Evolutionary conservation across 2,888 invertebrate species (phyloP).

Genomic region (Dascillus cervinus): DNA sequence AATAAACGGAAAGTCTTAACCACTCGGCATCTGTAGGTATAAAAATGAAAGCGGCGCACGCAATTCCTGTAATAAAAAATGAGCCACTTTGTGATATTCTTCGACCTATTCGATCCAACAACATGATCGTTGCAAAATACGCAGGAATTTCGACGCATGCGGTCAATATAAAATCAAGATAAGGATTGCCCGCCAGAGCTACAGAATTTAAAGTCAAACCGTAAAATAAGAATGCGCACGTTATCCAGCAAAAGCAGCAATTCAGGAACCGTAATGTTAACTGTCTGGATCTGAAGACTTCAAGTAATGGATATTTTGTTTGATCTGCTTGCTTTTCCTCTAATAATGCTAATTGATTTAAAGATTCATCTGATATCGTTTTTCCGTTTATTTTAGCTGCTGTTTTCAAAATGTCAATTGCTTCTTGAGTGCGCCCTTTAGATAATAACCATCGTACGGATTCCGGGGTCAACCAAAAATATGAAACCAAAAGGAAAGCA

Average conservation of each 20-base stretch:
- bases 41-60: constrained; percentile 54
- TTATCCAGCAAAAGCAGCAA: constrained; percentile 74
- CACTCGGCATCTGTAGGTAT: constrained; percentile 45
- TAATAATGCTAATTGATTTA: constrained; percentile 27
- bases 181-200: constrained; percentile 64
- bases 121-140: constrained; percentile 54
- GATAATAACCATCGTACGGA: constrained; percentile 70
- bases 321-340: constrained; percentile 9
- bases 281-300: constrained; percentile 48
- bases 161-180: constrained; percentile 66
- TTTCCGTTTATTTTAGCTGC: constrained; percentile 56
- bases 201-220: constrained; percentile 74
- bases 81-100: constrained; percentile 55
- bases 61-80: constrained; percentile 54
- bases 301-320: constrained; percentile 18
- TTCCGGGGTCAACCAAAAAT: constrained; percentile 63
- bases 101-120: constrained; percentile 57
- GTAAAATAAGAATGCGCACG: constrained; percentile 72
- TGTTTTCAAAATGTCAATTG: constrained; percentile 50
- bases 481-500: constrained; percentile 57
- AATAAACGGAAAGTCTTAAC: constrained; percentile 46
- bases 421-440: constrained; percentile 49
- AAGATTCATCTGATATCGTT: constrained; percentile 28
- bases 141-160: constrained; percentile 66
- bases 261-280: constrained; percentile 50